These are phyloP conservation scores for Athalia cordata DNA, from an alignment of 2,888 invertebrate genomes.

Conservation along the genomic window DNA sequence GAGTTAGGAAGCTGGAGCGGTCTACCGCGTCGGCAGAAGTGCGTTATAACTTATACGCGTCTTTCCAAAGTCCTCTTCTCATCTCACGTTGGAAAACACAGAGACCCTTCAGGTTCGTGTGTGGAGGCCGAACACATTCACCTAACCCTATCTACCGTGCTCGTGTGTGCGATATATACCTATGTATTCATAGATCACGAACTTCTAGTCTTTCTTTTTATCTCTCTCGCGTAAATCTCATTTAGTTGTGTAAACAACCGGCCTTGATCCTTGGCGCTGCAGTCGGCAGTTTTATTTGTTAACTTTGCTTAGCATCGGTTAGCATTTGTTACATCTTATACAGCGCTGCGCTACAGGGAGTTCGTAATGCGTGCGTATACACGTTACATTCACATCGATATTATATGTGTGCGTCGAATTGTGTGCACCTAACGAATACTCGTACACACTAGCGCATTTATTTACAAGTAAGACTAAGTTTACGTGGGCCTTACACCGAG, in stretches of 20 bases:
- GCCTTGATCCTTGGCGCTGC: constrained; percentile 72
- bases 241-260: constrained; percentile 63
- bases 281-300: constrained; percentile 58
- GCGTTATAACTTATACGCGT: constrained; percentile 5
- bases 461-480: too few species aligned
- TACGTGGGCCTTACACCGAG: too few species aligned
- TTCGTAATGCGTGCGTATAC: constrained; percentile 18
- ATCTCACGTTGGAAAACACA: too few species aligned
- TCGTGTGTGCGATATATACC: not conserved
- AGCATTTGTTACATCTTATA: constrained; percentile 27
- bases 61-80: too few species aligned
- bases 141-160: too few species aligned
- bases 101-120: too few species aligned
- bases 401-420: not conserved
- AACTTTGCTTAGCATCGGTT: constrained; percentile 35
- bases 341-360: constrained; percentile 1
- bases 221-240: constrained; percentile 13
- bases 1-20: not conserved
- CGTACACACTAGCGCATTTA: too few species aligned
- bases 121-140: too few species aligned
- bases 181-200: constrained; percentile 9
- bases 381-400: too few species aligned
- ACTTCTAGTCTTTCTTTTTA: too few species aligned
- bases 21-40: not conserved
- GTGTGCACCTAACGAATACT: too few species aligned